Percentiles rank a stretch among this genome's conserved stretches.
These are phyloP conservation scores for Tenebrosternarchus preto DNA, from an alignment of 2,113 vertebrate genomes.

Conservation along the genomic window DNA sequence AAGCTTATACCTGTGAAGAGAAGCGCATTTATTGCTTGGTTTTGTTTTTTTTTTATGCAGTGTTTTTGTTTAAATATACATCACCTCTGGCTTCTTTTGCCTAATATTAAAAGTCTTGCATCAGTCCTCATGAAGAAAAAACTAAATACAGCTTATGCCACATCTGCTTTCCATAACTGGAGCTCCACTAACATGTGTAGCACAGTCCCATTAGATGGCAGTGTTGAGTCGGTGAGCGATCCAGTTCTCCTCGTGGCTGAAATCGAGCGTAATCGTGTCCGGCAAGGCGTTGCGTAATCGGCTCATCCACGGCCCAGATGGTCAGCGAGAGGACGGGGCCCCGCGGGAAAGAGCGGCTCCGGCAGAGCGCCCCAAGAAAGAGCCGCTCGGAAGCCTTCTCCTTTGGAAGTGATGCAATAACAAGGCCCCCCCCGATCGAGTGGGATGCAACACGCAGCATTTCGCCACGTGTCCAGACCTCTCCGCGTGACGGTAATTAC, in stretches of 20 bases:
- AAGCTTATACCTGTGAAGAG: too few species aligned
- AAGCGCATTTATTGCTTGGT: too few species aligned
- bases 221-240: slow-evolving; percentile 55
- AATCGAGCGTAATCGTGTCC: not conserved
- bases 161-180: not conserved
- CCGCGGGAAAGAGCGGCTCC: not conserved
- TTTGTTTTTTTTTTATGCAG: too few species aligned
- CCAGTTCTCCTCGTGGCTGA: not conserved
- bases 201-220: slow-evolving; percentile 58
- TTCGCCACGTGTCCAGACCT: not conserved
- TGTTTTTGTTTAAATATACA: too few species aligned
- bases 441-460: not conserved
- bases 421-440: not conserved
- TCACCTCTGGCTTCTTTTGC: too few species aligned
- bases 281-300: slow-evolving; percentile 33
- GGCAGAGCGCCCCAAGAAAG: not conserved
- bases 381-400: not conserved
- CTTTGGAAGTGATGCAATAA: not conserved
- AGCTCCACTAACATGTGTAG: too few species aligned
- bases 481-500: too few species aligned
- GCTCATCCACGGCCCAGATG: slow-evolving; percentile 11
- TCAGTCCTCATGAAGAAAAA: not conserved
- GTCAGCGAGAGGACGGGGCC: not conserved
- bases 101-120: too few species aligned
- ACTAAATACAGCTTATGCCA: not conserved